These are phyloP conservation scores for Aythya baeri DNA, from an alignment of 2,113 vertebrate genomes.

Conservation along the genomic window DNA sequence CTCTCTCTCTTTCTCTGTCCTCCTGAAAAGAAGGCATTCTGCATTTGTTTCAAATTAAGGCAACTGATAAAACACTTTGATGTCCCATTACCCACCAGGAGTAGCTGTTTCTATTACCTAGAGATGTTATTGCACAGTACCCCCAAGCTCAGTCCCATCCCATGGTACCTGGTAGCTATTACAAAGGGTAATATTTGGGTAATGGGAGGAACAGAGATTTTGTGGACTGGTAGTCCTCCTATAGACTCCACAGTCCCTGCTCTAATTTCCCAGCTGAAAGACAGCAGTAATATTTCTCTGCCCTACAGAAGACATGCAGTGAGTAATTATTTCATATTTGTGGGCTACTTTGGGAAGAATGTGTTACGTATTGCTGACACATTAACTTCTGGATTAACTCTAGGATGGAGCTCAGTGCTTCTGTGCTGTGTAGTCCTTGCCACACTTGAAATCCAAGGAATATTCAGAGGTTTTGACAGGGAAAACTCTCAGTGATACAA, in stretches of 20 bases:
- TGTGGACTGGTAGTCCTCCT: background rate
- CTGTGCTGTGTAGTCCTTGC: background rate
- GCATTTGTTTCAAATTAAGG: background rate
- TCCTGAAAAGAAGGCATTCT: background rate
- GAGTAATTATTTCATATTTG: constrained; percentile 59
- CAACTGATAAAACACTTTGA: background rate
- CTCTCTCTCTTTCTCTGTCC: background rate
- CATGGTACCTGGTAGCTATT: background rate
- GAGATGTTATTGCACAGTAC: background rate
- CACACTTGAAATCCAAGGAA: background rate
- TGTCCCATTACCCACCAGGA: background rate
- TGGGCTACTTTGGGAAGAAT: constrained; percentile 38
- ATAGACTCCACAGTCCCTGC: background rate
- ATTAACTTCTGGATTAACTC: constrained; percentile 31
- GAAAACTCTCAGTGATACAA: background rate
- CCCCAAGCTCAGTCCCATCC: background rate
- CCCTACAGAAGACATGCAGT: background rate
- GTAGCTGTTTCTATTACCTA: background rate
- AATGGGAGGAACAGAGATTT: background rate
- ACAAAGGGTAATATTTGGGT: background rate
- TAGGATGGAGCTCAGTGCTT: constrained; percentile 6
- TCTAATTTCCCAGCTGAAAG: constrained; percentile 44
- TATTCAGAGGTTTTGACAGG: background rate
- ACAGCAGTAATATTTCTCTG: constrained; percentile 50
- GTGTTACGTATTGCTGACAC: constrained; percentile 11